phyloP scores from a whole-genome alignment of 2,797 vertebrate genomes.

The Linurgus olivaceus region DNA sequence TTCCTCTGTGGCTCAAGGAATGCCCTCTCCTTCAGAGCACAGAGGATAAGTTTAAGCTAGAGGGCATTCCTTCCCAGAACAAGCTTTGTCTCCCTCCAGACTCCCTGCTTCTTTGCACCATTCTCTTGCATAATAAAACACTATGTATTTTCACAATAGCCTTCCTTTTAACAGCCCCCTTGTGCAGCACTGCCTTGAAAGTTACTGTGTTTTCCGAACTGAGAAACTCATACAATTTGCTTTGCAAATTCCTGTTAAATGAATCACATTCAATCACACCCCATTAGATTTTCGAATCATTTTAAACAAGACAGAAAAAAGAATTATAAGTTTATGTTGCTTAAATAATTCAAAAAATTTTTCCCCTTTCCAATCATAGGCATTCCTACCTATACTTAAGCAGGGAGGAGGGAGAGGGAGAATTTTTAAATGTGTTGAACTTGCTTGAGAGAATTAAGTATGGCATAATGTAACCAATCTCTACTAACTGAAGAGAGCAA shows the following conservation, averaged over 20 bases:
- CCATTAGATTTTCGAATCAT: background rate
- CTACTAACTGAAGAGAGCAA: background rate
- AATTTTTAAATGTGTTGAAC: background rate
- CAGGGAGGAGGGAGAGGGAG: background rate
- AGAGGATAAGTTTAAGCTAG: background rate
- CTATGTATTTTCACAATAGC: background rate
- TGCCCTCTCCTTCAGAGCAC: background rate
- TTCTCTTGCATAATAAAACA: background rate
- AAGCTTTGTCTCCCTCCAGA: background rate
- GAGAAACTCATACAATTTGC: background rate
- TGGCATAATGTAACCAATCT: background rate
- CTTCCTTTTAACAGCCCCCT: background rate
- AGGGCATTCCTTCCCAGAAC: background rate
- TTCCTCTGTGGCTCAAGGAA: background rate
- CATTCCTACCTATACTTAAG: background rate
- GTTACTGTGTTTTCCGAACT: background rate
- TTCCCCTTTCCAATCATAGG: background rate
- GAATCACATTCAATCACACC: background rate
- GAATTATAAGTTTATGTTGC: background rate
- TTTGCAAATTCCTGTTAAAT: background rate
- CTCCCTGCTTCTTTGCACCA: background rate
- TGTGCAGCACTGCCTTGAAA: background rate
- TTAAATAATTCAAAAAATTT: background rate
- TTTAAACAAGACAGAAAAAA: background rate
- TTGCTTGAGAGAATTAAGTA: background rate